Base-by-base conservation (phyloP, 2,888 invertebrate species). In the Tricholauxania praeusta region DNA sequence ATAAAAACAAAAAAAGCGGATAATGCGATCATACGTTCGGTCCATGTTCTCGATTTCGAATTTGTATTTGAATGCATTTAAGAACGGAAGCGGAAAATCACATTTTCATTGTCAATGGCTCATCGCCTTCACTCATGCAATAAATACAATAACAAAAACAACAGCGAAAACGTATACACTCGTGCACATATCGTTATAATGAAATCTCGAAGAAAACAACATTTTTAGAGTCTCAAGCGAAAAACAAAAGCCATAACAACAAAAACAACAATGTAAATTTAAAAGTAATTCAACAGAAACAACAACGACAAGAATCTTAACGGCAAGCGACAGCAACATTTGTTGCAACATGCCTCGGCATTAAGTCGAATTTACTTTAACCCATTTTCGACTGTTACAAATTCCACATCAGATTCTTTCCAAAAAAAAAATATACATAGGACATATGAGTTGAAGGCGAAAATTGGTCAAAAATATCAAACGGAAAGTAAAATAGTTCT, bases 151-250 rank as follows among this genome's bases (percentile, higher is more conserved):
- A 66, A 19, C 32, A 17, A 63, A 2, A 39, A 39, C 39, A 63
- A 67, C 73, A 77, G 70, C 76, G 77, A 69, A 47, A 60, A 72
- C 65, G 68, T 71, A 64, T 75, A 67, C 64, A 55, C 75, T 72
- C 71, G 72, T 75, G 75, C 52, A 48, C 32, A 59, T 70, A 63
- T 72, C 72, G 67, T 39, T 32, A 48, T 32, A 57, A 57, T 57
- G 17, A n/a, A 14, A 19, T 14, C 19, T 17, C 15, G n/a, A 19
- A 57, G 57, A n/a, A 39, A 10, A 39, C 39, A 39, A 39, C 7
- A 7, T 10, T 39, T 39, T 39, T 39, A 7, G 10, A 6, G 39
- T 39, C 7, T 57, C 28, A 57, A 57, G 57, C 57, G 22, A 57
- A 57, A 57, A 28, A 57, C 22, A 57, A 15, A 57, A 39, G 39